Percentiles rank a stretch among this genome's conserved stretches.
Evolutionary conservation across 2,888 invertebrate species (phyloP).

Genomic region (Teleogryllus oceanicus): DNA sequence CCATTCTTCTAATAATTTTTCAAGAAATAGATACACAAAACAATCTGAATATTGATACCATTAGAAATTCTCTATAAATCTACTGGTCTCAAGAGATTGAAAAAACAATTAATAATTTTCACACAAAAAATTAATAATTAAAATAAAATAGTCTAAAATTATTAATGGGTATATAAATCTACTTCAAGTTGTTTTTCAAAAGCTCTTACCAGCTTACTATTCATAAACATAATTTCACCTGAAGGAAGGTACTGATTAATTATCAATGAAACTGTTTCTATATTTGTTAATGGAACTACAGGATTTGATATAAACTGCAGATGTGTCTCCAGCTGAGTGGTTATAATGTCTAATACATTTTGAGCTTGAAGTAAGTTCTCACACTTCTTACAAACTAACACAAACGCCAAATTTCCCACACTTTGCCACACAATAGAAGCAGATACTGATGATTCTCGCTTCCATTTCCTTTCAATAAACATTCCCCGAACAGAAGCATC

Average conservation of each 20-base stretch:
- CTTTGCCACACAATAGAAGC: constrained; percentile 34
- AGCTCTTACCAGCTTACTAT: constrained; percentile 32
- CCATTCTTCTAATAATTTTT: too few relatives aligned
- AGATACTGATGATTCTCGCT: constrained; percentile 23
- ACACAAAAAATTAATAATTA: too few relatives aligned
- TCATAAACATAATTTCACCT: constrained; percentile 35
- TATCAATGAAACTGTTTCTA: constrained; percentile 35
- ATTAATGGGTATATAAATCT: constrained; percentile 34
- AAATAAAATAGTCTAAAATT: neutral
- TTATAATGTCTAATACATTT: constrained; percentile 34
- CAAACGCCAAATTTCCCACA: constrained; percentile 32
- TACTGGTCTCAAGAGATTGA: too few relatives aligned
- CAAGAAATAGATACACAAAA: too few relatives aligned
- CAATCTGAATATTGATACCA: too few relatives aligned
- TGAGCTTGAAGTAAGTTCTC: constrained; percentile 34
- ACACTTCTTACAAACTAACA: constrained; percentile 28
- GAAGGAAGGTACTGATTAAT: constrained; percentile 36
- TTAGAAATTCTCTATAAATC: too few relatives aligned
- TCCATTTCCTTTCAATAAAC: constrained; percentile 35
- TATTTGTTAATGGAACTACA: constrained; percentile 30
- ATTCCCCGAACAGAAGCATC: constrained; percentile 31
- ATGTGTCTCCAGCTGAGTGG: constrained; percentile 33
- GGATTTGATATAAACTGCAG: constrained; percentile 36
- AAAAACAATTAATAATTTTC: too few relatives aligned
- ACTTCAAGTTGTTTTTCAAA: constrained; percentile 35